These are phyloP conservation scores for Drosophila rufa DNA, from an alignment of 1,140 invertebrate genomes.

Conservation along the genomic window DNA sequence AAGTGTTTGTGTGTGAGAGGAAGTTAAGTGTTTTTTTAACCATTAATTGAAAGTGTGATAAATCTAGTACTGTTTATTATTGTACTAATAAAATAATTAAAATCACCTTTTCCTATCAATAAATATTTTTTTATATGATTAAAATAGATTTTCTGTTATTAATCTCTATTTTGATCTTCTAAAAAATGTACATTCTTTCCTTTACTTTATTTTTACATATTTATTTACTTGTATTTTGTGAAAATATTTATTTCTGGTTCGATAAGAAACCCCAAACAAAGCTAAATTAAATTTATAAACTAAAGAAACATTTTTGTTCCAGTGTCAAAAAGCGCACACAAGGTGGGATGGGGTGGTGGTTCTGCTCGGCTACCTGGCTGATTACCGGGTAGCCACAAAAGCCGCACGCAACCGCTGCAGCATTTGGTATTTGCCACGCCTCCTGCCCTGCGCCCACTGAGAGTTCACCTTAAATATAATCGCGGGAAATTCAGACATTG, in stretches of 20 bases:
- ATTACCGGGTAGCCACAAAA: constrained; percentile 40
- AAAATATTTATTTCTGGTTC: not conserved
- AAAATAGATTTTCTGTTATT: too few relatives aligned
- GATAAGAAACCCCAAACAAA: too few relatives aligned
- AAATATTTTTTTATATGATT: too few relatives aligned
- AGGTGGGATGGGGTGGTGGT: not conserved
- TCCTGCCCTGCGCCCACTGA: not conserved
- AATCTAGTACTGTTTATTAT: too few relatives aligned
- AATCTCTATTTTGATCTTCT: too few relatives aligned
- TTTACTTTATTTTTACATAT: too few relatives aligned
- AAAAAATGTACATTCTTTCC: too few relatives aligned
- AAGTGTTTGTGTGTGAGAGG: not conserved
- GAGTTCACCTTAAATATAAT: constrained; percentile 48
- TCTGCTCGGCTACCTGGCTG: constrained; percentile 5
- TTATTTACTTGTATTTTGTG: too few relatives aligned
- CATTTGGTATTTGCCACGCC: constrained; percentile 35
- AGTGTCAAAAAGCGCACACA: not conserved
- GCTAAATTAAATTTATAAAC: too few relatives aligned
- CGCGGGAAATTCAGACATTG: constrained; percentile 73
- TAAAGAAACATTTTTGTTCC: not conserved
- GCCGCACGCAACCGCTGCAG: constrained; percentile 50
- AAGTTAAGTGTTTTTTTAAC: not conserved
- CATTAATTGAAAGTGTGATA: not conserved
- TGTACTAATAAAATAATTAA: too few relatives aligned
- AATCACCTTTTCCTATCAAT: too few relatives aligned